A percentile compares a stretch with the other conserved stretches of the same genome.
phyloP scores from a whole-genome alignment of 2,113 vertebrate species.

The Okapia johnstoni region DNA sequence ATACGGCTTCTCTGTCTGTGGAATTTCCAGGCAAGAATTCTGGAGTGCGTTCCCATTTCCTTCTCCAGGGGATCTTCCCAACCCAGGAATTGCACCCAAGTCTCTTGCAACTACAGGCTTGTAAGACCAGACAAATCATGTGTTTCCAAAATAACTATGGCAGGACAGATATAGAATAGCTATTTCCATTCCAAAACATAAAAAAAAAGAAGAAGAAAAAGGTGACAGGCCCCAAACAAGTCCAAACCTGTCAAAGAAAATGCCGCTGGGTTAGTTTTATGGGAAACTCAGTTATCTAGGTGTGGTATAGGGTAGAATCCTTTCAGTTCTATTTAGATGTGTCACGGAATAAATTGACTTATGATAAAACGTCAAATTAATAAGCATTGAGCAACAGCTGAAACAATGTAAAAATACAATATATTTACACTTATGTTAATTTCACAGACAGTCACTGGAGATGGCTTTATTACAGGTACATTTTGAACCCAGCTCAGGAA shows the following conservation, averaged over 20 bases:
- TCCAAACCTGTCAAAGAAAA: not conserved
- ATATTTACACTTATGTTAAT: not conserved
- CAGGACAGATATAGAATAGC: not conserved
- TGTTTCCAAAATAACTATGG: not conserved
- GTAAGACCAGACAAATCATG: too few species aligned
- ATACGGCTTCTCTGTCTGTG: not conserved
- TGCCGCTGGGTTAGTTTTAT: not conserved
- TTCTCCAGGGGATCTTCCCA: not conserved
- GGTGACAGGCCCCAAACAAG: not conserved
- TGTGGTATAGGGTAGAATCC: not conserved
- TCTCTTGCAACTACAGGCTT: not conserved
- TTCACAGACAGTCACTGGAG: not conserved
- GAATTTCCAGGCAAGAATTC: not conserved
- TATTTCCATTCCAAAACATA: not conserved
- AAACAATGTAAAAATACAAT: not conserved
- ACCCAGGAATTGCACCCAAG: not conserved
- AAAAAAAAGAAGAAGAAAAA: not conserved
- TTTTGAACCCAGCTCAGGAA: not conserved
- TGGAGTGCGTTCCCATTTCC: not conserved
- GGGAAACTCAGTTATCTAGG: not conserved
- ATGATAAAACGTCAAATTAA: not conserved
- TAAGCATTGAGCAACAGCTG: not conserved
- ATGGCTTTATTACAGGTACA: not conserved
- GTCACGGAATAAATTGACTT: not conserved
- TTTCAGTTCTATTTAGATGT: not conserved